Conservation (phyloP, 2,113 vertebrate species). For the Mustela nigripes region DNA sequence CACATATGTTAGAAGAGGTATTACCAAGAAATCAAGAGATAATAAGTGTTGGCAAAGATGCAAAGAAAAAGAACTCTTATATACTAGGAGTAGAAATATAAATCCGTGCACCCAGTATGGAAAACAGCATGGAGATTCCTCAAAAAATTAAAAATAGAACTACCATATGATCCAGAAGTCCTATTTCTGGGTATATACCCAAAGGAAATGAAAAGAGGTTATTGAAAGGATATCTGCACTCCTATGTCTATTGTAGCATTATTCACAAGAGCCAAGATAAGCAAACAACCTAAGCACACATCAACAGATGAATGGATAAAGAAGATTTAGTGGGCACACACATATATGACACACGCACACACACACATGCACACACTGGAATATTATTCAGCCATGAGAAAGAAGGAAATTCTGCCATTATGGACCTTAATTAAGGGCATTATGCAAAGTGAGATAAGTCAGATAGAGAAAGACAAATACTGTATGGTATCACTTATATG, state of each 20-base stretch:
- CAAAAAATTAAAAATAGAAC: conserved; percentile 6
- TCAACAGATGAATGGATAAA: background rate
- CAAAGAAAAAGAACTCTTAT: background rate
- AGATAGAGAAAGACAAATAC: background rate
- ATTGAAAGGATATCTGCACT: background rate
- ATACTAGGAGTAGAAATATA: background rate
- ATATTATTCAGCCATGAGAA: background rate
- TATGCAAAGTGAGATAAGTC: background rate
- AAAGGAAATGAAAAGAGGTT: background rate
- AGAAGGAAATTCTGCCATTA: background rate
- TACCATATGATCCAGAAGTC: background rate
- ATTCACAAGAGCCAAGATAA: background rate
- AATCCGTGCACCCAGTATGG: background rate
- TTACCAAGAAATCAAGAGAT: background rate
- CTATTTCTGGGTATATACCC: background rate
- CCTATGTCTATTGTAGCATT: background rate
- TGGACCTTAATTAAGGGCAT: background rate
- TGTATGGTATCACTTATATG: background rate
- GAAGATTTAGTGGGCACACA: background rate
- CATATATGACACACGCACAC: background rate
- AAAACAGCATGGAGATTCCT: background rate
- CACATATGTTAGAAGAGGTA: background rate
- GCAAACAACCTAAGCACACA: background rate
- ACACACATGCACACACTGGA: background rate
- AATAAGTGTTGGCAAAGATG: background rate